A percentile compares a stretch with the other conserved stretches of the same genome.
Evolutionary conservation across 1,140 invertebrate genomes (phyloP).

Genomic region (Danaus melanippus): DNA sequence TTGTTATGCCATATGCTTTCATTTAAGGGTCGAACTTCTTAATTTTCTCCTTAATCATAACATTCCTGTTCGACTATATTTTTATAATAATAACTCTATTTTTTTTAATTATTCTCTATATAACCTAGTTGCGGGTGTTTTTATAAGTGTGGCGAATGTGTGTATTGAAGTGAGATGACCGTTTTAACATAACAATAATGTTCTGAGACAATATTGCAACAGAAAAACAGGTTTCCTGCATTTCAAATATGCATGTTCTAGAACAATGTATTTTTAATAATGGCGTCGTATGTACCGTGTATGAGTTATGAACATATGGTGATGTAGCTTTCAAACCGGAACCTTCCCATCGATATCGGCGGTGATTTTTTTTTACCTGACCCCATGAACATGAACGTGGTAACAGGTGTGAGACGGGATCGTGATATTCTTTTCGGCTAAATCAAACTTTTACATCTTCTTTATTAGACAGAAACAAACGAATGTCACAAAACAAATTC

Average conservation of each 20-base stretch:
- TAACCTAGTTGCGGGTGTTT: too few species aligned
- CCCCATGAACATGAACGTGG: slow-evolving; percentile 50
- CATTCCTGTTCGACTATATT: too few species aligned
- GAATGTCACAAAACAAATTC: slow-evolving; percentile 2
- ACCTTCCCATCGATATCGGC: slow-evolving; percentile 47
- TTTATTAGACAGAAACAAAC: neutral
- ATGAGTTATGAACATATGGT: too few species aligned
- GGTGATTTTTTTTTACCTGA: slow-evolving; percentile 51
- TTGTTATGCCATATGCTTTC: slow-evolving; percentile 35
- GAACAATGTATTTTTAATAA: too few species aligned
- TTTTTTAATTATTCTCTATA: too few species aligned
- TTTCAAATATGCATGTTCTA: slow-evolving; percentile 17
- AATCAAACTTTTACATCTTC: neutral
- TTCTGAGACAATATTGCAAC: slow-evolving; percentile 45
- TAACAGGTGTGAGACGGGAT: slow-evolving; percentile 41
- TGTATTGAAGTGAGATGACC: too few species aligned
- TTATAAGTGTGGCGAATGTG: too few species aligned
- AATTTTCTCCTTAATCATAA: too few species aligned
- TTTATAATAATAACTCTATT: too few species aligned
- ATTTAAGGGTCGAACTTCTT: slow-evolving; percentile 30
- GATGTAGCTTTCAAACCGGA: slow-evolving; percentile 31
- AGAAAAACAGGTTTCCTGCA: slow-evolving; percentile 62
- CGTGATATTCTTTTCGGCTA: neutral
- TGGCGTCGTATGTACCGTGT: too few species aligned
- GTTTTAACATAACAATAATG: too few species aligned